These are phyloP conservation scores for Podarcis raffonei DNA, from an alignment of 2,113 vertebrate genomes.

Conservation along the genomic window DNA sequence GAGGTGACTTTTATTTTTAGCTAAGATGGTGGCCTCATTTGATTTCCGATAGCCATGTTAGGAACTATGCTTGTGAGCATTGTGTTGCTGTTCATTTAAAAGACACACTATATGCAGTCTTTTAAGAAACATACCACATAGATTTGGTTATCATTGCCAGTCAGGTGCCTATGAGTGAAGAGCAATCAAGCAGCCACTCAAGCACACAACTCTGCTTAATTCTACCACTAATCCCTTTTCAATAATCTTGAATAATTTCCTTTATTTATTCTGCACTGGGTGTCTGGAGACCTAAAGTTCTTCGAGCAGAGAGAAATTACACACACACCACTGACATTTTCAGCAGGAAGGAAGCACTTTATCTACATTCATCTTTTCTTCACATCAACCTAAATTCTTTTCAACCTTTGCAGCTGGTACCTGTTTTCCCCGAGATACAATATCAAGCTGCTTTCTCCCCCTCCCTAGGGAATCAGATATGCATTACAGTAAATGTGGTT, in stretches of 20 bases:
- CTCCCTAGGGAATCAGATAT: neutral
- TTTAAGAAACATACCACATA: neutral
- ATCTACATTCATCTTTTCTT: conserved; percentile 1
- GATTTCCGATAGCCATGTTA: conserved; percentile 5
- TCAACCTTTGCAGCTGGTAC: neutral
- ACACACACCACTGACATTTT: neutral
- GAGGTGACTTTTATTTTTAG: neutral
- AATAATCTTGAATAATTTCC: conserved; percentile 28
- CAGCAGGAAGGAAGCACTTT: conserved; percentile 1
- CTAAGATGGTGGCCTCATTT: neutral
- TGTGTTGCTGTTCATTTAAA: neutral
- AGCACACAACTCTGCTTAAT: neutral
- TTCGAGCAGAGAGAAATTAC: neutral
- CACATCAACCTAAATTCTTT: neutral
- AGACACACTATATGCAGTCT: neutral
- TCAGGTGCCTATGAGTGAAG: neutral
- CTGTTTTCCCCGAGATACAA: neutral
- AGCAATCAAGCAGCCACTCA: neutral
- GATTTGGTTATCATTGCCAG: conserved; percentile 17
- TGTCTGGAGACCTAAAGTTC: neutral
- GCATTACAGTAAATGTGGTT: neutral
- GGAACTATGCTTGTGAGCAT: neutral
- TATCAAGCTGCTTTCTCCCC: neutral
- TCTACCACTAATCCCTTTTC: conserved; percentile 20
- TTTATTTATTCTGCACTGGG: conserved; percentile 14